Evolutionary conservation across 2,113 vertebrate species (phyloP).

Genomic region (Raja brachyura): DNA sequence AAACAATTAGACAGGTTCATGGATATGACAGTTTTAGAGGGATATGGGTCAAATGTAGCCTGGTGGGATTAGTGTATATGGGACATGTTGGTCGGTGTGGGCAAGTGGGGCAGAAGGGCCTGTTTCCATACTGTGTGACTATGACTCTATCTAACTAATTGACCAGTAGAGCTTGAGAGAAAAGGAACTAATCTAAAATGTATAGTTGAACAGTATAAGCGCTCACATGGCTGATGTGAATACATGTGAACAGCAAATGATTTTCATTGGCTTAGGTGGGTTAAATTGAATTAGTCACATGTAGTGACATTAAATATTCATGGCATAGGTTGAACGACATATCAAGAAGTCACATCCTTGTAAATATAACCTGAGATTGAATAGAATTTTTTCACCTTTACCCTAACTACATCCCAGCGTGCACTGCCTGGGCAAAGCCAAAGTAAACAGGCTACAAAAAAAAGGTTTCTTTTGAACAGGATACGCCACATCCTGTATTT

Average conservation of each 20-base stretch:
- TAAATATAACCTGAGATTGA: neutral
- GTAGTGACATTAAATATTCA: neutral
- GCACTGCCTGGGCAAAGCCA: slow-evolving; percentile 9
- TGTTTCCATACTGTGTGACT: no score
- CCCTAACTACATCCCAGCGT: neutral
- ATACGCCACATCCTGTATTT: slow-evolving; percentile 33
- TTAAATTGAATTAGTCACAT: neutral
- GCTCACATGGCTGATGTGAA: neutral
- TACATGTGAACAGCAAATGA: neutral
- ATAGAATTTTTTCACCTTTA: slow-evolving; percentile 32
- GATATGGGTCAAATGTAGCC: no score
- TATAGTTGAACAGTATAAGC: neutral
- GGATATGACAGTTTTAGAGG: no score
- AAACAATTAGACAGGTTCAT: no score
- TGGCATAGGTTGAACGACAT: neutral
- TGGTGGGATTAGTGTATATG: no score
- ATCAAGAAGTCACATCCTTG: slow-evolving; percentile 14
- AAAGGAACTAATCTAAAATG: neutral
- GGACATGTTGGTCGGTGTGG: no score
- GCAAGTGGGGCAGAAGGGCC: no score
- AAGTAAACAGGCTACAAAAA: slow-evolving; percentile 30
- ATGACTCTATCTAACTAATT: no score
- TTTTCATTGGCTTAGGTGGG: neutral
- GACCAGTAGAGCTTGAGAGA: neutral
- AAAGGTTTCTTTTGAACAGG: slow-evolving; percentile 33